These are phyloP conservation scores for Zeuzera pyrina DNA, from an alignment of 2,888 invertebrate genomes.

Conservation along the genomic window DNA sequence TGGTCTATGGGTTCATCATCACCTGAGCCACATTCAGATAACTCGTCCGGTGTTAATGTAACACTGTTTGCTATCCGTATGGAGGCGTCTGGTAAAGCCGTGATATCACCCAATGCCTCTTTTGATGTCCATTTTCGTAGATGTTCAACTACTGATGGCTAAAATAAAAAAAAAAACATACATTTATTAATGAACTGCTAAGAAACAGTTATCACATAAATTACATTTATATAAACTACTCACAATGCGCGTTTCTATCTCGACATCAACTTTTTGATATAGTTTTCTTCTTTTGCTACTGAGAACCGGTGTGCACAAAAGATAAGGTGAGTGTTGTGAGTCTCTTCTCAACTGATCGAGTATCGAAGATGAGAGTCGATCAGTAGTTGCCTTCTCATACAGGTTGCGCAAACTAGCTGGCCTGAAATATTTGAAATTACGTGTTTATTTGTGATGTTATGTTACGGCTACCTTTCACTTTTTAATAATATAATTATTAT, in stretches of 20 bases:
- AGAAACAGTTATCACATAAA: too few relatives aligned
- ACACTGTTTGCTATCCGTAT: slow-evolving; percentile 77
- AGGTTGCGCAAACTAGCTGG: slow-evolving; percentile 83
- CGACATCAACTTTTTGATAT: slow-evolving; percentile 80
- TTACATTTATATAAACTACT: slow-evolving; percentile 59
- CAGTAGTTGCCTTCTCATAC: slow-evolving; percentile 84
- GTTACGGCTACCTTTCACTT: too few relatives aligned
- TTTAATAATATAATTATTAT: neutral
- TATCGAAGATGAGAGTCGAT: slow-evolving; percentile 75
- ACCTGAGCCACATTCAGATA: slow-evolving; percentile 71
- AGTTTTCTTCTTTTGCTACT: slow-evolving; percentile 79
- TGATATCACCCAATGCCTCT: slow-evolving; percentile 87
- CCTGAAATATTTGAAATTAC: too few relatives aligned
- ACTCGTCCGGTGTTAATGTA: slow-evolving; percentile 62
- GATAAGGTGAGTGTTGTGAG: slow-evolving; percentile 78
- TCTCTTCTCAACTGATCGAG: slow-evolving; percentile 76
- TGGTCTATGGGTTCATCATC: slow-evolving; percentile 85
- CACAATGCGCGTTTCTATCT: slow-evolving; percentile 92
- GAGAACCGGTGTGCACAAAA: slow-evolving; percentile 87
- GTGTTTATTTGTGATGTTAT: too few relatives aligned
- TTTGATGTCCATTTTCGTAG: slow-evolving; percentile 89
- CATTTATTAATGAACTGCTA: neutral
- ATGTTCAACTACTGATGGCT: slow-evolving; percentile 87
- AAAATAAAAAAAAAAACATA: slow-evolving; percentile 21
- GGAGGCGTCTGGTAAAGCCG: slow-evolving; percentile 84